phyloP scores from a whole-genome alignment of 2,797 vertebrate species.

The Pampus argenteus region DNA sequence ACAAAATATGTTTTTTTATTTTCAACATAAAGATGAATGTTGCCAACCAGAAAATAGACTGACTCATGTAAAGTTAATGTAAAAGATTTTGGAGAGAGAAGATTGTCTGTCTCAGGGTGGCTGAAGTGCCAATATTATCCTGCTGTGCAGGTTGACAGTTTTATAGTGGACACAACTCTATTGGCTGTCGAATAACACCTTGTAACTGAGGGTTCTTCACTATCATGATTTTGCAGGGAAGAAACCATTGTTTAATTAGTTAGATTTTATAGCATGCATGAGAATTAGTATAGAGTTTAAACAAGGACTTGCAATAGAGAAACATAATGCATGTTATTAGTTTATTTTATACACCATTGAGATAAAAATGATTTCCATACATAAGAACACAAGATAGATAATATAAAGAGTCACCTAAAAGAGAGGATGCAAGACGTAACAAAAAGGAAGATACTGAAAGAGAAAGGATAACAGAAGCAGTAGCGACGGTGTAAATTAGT shows the following conservation, averaged over 20 bases:
- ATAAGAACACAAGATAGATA: background rate
- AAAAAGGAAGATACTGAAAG: slow-evolving; percentile 1
- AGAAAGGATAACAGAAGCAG: slow-evolving; percentile 16
- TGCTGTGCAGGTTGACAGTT: slow-evolving; percentile 32
- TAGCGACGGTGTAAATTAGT: background rate
- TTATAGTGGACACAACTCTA: slow-evolving; percentile 21
- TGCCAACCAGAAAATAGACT: slow-evolving; percentile 24
- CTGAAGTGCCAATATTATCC: slow-evolving; percentile 43
- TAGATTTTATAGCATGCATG: background rate
- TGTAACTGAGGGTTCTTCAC: background rate
- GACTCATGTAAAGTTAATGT: slow-evolving; percentile 38
- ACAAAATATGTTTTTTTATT: slow-evolving; percentile 27
- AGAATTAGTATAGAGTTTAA: slow-evolving; percentile 19
- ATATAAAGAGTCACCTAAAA: slow-evolving; percentile 25
- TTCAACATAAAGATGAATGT: slow-evolving; percentile 21
- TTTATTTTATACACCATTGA: background rate
- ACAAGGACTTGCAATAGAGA: background rate
- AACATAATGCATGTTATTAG: slow-evolving; percentile 16
- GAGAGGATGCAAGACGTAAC: slow-evolving; percentile 10
- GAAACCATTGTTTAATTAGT: slow-evolving; percentile 21
- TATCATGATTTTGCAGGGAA: slow-evolving; percentile 30
- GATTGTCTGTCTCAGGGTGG: slow-evolving; percentile 16
- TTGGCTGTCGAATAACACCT: slow-evolving; percentile 34
- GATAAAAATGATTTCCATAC: background rate
- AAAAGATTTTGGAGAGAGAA: slow-evolving; percentile 31